Evolutionary conservation across 37 sponge, comb jelly and placozoan genomes (phyloP), one percentile per base, ranked within the genome.

Genomic region (Geodia barretti): DNA sequence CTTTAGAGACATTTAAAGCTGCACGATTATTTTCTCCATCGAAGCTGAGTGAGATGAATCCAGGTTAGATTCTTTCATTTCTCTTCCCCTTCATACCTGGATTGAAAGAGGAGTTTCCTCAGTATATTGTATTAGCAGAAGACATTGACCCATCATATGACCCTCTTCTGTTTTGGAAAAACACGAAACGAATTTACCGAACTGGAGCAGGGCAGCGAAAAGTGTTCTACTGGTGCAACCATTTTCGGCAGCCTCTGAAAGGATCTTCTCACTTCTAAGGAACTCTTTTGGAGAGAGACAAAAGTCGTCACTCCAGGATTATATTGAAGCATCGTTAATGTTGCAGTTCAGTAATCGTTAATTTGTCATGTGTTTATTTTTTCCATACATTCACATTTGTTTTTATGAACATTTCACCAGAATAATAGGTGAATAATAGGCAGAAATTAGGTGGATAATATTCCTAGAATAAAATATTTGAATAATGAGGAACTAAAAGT

Each of bases 1-100:
- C 60, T 25, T 59, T 74, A 4, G 25, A 37, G 26, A 59, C 39
- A 74, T 74, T 74, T 74, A 74, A 74, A 41, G 43, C 59, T 20
- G 54, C 75, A n/a, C 9, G 75, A 4, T 24, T 37, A 20, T 39
- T 74, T 74, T 41, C 40, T 74, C 75, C 75, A 8, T 20, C 20
- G 7, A 4, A 41, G 25, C 19, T 77, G 4, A 62, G 38, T 23
- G 66, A 77, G 14, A 25, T 77, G 9, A 32, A 42, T 42, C 75
- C 75, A 47, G 14, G 54, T 47, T n/a, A n/a, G n/a, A n/a, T n/a
- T n/a, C n/a, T n/a, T n/a, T n/a, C n/a, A n/a, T n/a, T n/a, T n/a
- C n/a, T n/a, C n/a, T n/a, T n/a, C n/a, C 54, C 54, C 14, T 47
- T 47, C 54, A 47, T 47, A 14, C 11, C 54, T 47, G 54, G 11